phyloP scores from a whole-genome alignment of 2,888 invertebrate species.

The Cancer borealis region DNA sequence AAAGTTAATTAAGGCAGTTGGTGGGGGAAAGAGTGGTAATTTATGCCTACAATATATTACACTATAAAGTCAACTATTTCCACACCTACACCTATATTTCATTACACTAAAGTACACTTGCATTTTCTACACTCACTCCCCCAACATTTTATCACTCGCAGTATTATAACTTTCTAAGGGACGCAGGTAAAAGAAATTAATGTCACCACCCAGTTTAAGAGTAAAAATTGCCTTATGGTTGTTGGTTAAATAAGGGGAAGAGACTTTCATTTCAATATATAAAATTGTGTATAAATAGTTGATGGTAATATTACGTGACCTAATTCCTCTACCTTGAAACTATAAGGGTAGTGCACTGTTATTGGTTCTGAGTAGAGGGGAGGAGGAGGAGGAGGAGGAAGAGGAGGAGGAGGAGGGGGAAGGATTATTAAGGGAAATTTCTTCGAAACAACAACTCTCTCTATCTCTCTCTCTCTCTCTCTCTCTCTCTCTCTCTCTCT shows the following conservation, averaged over 20 bases:
- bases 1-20: too few relatives aligned
- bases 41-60: neutral
- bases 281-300: neutral
- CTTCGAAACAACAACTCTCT: neutral
- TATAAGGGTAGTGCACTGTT: neutral
- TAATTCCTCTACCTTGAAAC: neutral
- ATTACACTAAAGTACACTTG: neutral
- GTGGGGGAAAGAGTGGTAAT: neutral
- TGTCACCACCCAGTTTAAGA: too few relatives aligned
- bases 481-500: neutral
- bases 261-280: neutral
- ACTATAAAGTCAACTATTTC: neutral
- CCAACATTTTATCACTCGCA: neutral
- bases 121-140: neutral
- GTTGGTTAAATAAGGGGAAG: neutral
- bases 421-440: neutral
- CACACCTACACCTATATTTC: too few relatives aligned
- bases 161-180: neutral
- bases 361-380: neutral
- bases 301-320: neutral
- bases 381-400: neutral
- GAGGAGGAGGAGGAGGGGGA: constrained; percentile 4
- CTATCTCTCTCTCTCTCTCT: neutral
- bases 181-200: too few relatives aligned
- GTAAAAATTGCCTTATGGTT: neutral